Evolutionary conservation across 2,797 vertebrate genomes (phyloP).

Genomic region (Sebastes umbrosus): DNA sequence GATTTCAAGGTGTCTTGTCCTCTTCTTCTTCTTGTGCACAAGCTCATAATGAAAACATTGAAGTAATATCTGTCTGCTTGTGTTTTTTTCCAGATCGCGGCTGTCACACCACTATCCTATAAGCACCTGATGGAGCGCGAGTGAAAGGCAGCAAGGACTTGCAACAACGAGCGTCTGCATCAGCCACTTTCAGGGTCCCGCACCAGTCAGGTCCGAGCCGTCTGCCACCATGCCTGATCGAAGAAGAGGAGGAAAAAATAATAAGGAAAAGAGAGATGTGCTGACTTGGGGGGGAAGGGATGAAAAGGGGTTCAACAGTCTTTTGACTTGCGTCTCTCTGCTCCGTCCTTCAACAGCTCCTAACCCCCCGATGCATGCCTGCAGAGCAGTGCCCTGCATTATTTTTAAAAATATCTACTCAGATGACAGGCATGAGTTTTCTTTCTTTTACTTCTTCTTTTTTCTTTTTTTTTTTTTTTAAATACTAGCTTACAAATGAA

Average conservation of each 20-base stretch:
- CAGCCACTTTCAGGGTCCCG: conserved; percentile 39
- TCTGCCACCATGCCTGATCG: conserved; percentile 45
- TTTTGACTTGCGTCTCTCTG: conserved; percentile 18
- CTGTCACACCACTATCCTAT: conserved; percentile 81
- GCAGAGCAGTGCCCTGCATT: conserved; percentile 59
- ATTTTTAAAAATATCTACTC: conserved; percentile 55
- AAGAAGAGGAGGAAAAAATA: conserved; percentile 7
- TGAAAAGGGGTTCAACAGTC: conserved; percentile 32
- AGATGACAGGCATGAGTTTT: conserved; percentile 62
- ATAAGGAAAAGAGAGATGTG: conserved; percentile 4
- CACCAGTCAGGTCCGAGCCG: conserved; percentile 25
- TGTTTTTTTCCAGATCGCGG: conserved; percentile 68
- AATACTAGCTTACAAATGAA: conserved; percentile 61
- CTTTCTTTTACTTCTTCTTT: conserved; percentile 36
- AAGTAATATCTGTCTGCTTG: neutral
- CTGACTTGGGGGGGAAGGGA: neutral
- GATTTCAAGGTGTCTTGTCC: conserved; percentile 1
- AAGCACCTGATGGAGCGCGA: conserved; percentile 76
- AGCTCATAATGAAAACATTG: neutral
- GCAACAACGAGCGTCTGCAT: neutral
- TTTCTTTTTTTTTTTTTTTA: conserved; percentile 21
- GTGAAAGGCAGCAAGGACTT: conserved; percentile 51
- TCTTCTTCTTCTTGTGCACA: neutral
- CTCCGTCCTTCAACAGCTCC: conserved; percentile 35
- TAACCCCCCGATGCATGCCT: conserved; percentile 57